These are phyloP conservation scores for Drusus annulatus DNA, from an alignment of 1,140 invertebrate genomes.

Conservation along the genomic window DNA sequence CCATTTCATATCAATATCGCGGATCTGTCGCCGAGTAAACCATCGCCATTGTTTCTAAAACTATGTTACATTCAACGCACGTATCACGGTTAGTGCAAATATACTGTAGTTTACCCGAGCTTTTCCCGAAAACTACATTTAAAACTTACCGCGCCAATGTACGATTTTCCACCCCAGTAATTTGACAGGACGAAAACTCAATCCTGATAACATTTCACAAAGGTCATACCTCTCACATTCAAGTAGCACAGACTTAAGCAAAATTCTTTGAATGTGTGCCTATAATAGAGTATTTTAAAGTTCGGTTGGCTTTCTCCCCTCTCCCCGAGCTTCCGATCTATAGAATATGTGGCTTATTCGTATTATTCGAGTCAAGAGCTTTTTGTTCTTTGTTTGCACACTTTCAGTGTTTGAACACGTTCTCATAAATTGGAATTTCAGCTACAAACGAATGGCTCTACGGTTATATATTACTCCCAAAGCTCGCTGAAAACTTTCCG, in stretches of 20 bases:
- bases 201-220: too few relatives aligned
- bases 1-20: too few relatives aligned
- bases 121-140: too few relatives aligned
- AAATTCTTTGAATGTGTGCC: not conserved
- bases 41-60: too few relatives aligned
- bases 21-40: too few relatives aligned
- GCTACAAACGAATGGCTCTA: constrained; percentile 47
- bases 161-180: too few relatives aligned
- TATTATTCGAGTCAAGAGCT: constrained; percentile 38
- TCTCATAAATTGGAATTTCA: constrained; percentile 57
- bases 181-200: too few relatives aligned
- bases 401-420: constrained; percentile 50
- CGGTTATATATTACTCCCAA: not conserved
- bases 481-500: not conserved
- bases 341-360: constrained; percentile 20
- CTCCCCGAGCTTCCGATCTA: not conserved
- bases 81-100: too few relatives aligned
- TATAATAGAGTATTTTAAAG: constrained; percentile 17
- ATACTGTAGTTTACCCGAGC: too few relatives aligned
- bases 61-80: too few relatives aligned
- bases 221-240: not conserved
- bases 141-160: too few relatives aligned
- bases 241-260: not conserved
- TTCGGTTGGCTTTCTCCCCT: not conserved
- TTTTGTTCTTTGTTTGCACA: constrained; percentile 47